Base-by-base conservation (phyloP, 2,888 invertebrate species). In the Leptopterna dolabrata region DNA sequence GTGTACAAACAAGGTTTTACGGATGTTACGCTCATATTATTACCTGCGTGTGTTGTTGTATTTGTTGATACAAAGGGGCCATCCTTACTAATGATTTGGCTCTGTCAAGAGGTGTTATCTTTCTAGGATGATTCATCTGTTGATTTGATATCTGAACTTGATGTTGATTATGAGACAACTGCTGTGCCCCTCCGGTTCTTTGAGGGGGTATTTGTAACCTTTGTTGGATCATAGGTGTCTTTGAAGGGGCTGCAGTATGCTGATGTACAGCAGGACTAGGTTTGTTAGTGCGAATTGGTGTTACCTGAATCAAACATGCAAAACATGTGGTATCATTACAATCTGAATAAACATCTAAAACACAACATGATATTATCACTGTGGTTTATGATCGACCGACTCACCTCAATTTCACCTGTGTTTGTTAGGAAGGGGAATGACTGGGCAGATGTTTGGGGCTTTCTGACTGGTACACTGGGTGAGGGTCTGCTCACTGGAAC, bases 401-500 rank as follows among this genome's bases (percentile, higher is more conserved):
- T 70, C 47, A 89, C 88, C 76, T 88, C 88, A 16, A 89, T 86
- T 76, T 88, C 89, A 27, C 87, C 87, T 24, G 88, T 88, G 30
- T 87, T 87, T 0, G 87, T 73, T 13, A 89, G 90, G 89, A 87
- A 90, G 88, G 90, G 89, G 63, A 87, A 86, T 16, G 83, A 27
- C 29, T 83, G 83, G 30, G 70, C 14, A 41, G 82, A 29, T 24
- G 51, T 19, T 29, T 14, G 83, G 4, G 36, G 71, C 27, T 83
- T 83, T 43, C 71, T 55, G 4, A 45, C 71, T 13, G 71, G 14
- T 19, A 70, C 63, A 24, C 24, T 63, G 30, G 19, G 63, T 1
- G 63, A 27, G 9, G 63, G 83, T 63, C 83, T 13, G 19, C 70
- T 83, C 63, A 83, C 71, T 3, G 83, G 78, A 19, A 43, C 78